phyloP scores from a whole-genome alignment of 2,888 invertebrate species.

The Ophion obscuratus region DNA sequence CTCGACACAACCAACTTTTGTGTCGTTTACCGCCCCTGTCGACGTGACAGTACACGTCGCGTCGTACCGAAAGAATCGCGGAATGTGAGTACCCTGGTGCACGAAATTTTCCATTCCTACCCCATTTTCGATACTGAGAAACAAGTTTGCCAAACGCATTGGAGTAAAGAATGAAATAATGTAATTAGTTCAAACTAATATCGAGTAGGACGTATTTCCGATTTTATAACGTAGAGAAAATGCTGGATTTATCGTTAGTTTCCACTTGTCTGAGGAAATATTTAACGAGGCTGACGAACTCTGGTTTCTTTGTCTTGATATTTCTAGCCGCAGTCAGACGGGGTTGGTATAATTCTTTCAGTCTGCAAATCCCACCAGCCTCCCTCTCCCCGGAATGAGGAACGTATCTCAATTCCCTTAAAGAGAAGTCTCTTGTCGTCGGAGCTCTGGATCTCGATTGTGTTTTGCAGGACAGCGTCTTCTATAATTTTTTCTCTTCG shows the following conservation, averaged over 20 bases:
- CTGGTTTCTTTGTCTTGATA: background rate
- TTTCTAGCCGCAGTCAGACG: conserved; percentile 11
- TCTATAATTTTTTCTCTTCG: conserved; percentile 19
- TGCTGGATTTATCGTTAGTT: conserved; percentile 3
- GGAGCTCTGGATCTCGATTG: conserved; percentile 46
- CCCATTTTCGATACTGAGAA: background rate
- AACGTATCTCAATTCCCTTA: conserved; percentile 9
- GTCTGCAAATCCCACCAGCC: conserved; percentile 9
- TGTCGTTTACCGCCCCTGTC: conserved; percentile 7
- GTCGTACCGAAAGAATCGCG: background rate
- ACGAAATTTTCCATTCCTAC: background rate
- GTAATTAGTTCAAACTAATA: background rate
- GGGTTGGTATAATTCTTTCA: background rate
- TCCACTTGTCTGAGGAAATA: conserved; percentile 13
- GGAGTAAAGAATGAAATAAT: background rate
- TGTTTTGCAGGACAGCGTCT: conserved; percentile 34
- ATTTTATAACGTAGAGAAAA: background rate
- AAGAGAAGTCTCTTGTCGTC: conserved; percentile 20
- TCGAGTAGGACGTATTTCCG: background rate
- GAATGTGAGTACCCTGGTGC: background rate
- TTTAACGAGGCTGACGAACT: conserved; percentile 41
- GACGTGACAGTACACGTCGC: background rate
- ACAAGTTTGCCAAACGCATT: background rate
- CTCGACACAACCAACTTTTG: conserved; percentile 28
- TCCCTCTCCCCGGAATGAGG: background rate